Conservation (phyloP, 2,888 invertebrate genomes). For the Brenthis ino region DNA sequence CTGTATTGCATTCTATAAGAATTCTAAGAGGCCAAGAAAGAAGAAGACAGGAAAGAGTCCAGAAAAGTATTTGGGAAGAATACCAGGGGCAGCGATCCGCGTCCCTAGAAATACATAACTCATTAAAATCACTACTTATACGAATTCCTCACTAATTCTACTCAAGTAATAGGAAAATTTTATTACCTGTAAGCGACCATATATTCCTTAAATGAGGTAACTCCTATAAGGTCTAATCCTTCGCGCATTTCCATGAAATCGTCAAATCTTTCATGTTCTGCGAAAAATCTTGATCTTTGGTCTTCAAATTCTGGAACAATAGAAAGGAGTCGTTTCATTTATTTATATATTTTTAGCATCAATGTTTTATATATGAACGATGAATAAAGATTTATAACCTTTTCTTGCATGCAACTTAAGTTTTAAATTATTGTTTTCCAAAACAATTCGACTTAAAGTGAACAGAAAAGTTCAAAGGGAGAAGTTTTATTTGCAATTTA, state of each 20-base stretch:
- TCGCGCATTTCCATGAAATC: constrained; percentile 94
- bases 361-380: background rate
- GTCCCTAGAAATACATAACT: constrained; percentile 60
- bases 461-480: constrained; percentile 2
- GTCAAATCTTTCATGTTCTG: constrained; percentile 90
- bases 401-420: too few species aligned
- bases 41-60: constrained; percentile 87
- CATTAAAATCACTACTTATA: background rate
- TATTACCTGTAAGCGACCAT: constrained; percentile 79
- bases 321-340: background rate
- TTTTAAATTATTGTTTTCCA: background rate
- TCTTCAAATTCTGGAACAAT: constrained; percentile 87
- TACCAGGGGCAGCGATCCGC: constrained; percentile 84
- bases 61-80: constrained; percentile 87
- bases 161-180: background rate
- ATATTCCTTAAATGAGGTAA: constrained; percentile 81
- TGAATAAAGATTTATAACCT: too few species aligned
- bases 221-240: constrained; percentile 88
- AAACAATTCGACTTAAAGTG: background rate
- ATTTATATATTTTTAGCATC: too few species aligned
- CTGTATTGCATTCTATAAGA: constrained; percentile 90
- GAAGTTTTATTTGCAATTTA: constrained; percentile 18
- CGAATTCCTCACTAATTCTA: background rate
- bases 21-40: constrained; percentile 92
- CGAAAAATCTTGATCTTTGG: constrained; percentile 89